A percentile compares a stretch with the other conserved stretches of the same genome.
Conservation (phyloP, 2,888 invertebrate species). For the Nasonia oneida region DNA sequence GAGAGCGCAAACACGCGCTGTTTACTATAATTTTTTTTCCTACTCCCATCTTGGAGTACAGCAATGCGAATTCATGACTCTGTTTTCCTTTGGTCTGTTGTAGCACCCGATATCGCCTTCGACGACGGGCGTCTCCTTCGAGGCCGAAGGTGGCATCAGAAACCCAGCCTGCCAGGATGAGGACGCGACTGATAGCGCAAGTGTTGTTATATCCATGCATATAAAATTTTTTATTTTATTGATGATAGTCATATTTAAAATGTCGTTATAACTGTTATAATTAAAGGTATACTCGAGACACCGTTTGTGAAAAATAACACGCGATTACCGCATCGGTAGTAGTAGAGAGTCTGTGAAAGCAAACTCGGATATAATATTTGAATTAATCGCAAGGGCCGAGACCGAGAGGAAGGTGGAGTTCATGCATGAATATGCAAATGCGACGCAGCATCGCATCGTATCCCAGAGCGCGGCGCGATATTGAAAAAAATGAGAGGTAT, state of each 20-base stretch:
- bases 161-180: conserved; percentile 67
- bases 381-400: conserved; percentile 1
- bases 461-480: neutral
- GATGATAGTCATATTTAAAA: too few relatives aligned
- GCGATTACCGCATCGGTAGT: too few relatives aligned
- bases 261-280: too few relatives aligned
- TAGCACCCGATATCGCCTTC: conserved; percentile 64
- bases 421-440: conserved; percentile 1
- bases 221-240: too few relatives aligned
- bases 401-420: neutral
- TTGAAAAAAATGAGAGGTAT: conserved; percentile 1
- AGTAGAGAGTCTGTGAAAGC: too few relatives aligned
- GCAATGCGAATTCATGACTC: neutral
- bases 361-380: neutral
- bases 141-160: conserved; percentile 64
- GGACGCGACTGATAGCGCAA: conserved; percentile 63
- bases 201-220: conserved; percentile 23
- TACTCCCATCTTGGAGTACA: neutral
- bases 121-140: conserved; percentile 63
- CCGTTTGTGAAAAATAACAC: too few relatives aligned
- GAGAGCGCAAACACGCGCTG: too few relatives aligned
- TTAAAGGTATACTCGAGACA: too few relatives aligned
- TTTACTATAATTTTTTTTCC: neutral
- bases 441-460: neutral
- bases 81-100: conserved; percentile 32